Base-by-base conservation (phyloP, 2,113 vertebrate species). In the Scatophagus argus region DNA sequence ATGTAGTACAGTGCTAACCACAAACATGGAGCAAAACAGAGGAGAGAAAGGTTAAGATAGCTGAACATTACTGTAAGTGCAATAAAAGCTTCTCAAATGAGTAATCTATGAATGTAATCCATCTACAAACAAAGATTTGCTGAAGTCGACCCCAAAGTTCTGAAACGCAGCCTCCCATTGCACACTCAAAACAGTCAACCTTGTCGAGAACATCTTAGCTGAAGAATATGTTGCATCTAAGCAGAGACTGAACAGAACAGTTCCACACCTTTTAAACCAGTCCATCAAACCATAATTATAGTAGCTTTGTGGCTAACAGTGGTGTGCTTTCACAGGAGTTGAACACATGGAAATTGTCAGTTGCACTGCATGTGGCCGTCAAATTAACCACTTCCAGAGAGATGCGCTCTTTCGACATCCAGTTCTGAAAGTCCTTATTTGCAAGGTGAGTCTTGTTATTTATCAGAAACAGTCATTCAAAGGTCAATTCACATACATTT, bases 301-400 rank as follows among this genome's bases (percentile, higher is more conserved):
- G 36, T 12, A 1, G 38, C 19, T 9, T 46, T 71, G 21, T 67
- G 44, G 46, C 21, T 79, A 75, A 76, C n/a, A 11, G 8, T 58
- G 21, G 2, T 89, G 16, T 82, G 11, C 19, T 73, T 81, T 86
- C 32, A 12, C 47, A 94, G 90, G 92, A 96, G 96, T 94, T 86
- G 97, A 96, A 89, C 95, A 96, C 78, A 93, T 96, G 17, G 96
- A 96, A 81, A 98, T 98, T 89, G 97, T 99, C 65, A 97, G 94
- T 93, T 99, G 98, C 87, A 99, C 98, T 62, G 96, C 98, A 41
- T 99, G 98, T 92, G 97, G 97, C 78, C 96, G 97, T 65, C 98
- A 99, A 87, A 97, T 99, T 70, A 99, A 99, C 93, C 97, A 99
- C 93, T 99, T 98, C 94, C 96, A 97, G 74, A 98, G 95, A 90